These are phyloP conservation scores for Charina bottae DNA, from an alignment of 2,113 vertebrate species.

Conservation along the genomic window DNA sequence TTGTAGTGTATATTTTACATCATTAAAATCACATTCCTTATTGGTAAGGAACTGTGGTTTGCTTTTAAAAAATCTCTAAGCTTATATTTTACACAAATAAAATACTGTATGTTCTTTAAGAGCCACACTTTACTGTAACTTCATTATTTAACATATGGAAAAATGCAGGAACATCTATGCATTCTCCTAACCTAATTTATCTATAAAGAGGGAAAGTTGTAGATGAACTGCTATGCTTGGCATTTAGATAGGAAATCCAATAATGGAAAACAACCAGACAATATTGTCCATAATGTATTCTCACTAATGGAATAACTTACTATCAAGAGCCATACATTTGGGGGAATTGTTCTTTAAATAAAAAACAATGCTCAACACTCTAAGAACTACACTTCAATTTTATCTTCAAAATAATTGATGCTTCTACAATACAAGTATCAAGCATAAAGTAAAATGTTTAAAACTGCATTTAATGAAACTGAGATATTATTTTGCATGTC, in stretches of 20 bases:
- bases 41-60: conserved; percentile 20
- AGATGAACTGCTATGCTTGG: conserved; percentile 74
- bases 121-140: conserved; percentile 28
- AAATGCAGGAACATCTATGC: conserved; percentile 31
- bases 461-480: conserved; percentile 74
- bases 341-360: conserved; percentile 63
- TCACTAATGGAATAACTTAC: conserved; percentile 62
- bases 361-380: conserved; percentile 58
- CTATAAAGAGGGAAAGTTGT: conserved; percentile 74
- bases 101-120: conserved; percentile 41
- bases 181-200: conserved; percentile 55
- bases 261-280: conserved; percentile 67
- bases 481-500: conserved; percentile 71
- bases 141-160: conserved; percentile 29
- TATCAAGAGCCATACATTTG: conserved; percentile 65
- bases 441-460: conserved; percentile 69
- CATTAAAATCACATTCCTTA: conserved; percentile 39
- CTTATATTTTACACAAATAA: conserved; percentile 42
- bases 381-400: conserved; percentile 65
- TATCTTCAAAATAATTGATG: conserved; percentile 69
- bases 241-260: conserved; percentile 76
- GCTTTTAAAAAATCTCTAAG: neutral
- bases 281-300: conserved; percentile 67
- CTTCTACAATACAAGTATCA: conserved; percentile 66
- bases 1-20: conserved; percentile 48